phyloP scores from a whole-genome alignment of 2,888 invertebrate species.

The Copidosoma aretas region DNA sequence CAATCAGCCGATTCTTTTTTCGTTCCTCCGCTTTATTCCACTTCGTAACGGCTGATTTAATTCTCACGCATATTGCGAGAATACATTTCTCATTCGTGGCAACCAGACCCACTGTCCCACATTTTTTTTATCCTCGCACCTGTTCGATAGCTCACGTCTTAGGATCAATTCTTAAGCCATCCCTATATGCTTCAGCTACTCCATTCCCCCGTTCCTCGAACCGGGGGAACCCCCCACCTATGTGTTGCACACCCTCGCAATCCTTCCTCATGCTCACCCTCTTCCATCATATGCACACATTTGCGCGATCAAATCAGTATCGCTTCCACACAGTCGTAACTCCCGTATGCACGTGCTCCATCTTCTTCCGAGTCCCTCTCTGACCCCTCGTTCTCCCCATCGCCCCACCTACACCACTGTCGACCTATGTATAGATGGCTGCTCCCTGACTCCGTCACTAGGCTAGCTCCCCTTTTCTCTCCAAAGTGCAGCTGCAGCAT shows the following conservation, averaged over 20 bases:
- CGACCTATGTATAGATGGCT: background rate
- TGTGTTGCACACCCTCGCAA: background rate
- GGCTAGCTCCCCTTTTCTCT: constrained; percentile 16
- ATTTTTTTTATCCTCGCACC: background rate
- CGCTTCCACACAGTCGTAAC: constrained; percentile 15
- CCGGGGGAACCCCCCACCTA: background rate
- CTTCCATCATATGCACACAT: background rate
- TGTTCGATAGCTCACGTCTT: background rate
- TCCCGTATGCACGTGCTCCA: constrained; percentile 17
- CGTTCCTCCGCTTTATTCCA: background rate
- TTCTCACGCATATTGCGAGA: background rate
- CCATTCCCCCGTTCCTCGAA: background rate
- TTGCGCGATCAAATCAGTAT: background rate
- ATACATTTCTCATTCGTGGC: background rate
- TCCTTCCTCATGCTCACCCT: background rate
- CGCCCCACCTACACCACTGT: background rate
- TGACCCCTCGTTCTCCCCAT: background rate
- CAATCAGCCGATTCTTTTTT: background rate
- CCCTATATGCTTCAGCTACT: background rate
- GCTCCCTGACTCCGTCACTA: constrained; percentile 13
- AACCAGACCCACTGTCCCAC: background rate
- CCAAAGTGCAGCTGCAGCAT: background rate
- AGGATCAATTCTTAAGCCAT: background rate
- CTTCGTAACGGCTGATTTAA: background rate
- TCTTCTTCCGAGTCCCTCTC: constrained; percentile 40